Conservation (phyloP, 1,140 invertebrate species). For the Apis mellifera region Amel_HAv3.1 CM009931.2:5238001-5238500, state of each 20-base stretch:
- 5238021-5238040: background rate
- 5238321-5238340: background rate
- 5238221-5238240: background rate
- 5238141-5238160: background rate
- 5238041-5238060: background rate
- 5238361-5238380: background rate
- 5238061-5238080: background rate
- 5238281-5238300: no score
- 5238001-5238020: constrained; percentile 35
- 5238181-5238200: constrained; percentile 5
- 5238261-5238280: background rate
- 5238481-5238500: background rate
- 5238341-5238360: no score
- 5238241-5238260: background rate
- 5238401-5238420: background rate
- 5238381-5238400: background rate
- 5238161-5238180: background rate
- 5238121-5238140: background rate
- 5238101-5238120: background rate
- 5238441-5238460: background rate
- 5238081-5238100: background rate
- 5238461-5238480: background rate
- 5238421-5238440: background rate
- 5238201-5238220: background rate
- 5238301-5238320: background rate